phyloP scores from a whole-genome alignment of 2,888 invertebrate genomes.

The Phanerotoma sp. region DNA sequence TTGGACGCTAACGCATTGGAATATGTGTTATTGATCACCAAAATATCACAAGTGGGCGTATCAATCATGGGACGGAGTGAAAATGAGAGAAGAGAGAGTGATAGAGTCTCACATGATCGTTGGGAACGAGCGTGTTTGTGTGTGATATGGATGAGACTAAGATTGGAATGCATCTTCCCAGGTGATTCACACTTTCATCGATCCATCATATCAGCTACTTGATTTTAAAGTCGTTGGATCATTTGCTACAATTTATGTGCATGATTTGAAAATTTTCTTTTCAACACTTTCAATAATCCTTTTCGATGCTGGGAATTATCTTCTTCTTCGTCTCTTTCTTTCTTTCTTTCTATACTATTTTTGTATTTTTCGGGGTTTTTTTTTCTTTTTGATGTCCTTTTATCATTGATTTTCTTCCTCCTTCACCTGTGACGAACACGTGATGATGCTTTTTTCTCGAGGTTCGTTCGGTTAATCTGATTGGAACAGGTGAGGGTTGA shows the following conservation, averaged over 20 bases:
- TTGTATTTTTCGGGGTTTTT: not conserved
- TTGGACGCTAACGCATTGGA: slow-evolving; percentile 31
- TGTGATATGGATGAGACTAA: not conserved
- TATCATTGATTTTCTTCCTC: no score
- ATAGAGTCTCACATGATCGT: not conserved
- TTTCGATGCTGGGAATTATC: not conserved
- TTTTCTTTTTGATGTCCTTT: no score
- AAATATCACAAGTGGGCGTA: slow-evolving; percentile 53
- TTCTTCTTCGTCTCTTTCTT: not conserved
- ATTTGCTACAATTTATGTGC: not conserved
- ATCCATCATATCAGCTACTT: slow-evolving; percentile 22
- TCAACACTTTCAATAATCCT: not conserved
- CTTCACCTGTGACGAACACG: no score
- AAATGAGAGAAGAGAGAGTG: slow-evolving; percentile 4
- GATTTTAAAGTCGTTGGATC: not conserved
- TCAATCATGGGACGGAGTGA: slow-evolving; percentile 46
- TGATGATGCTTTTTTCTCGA: no score
- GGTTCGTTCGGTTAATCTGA: no score
- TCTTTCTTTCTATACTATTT: no score
- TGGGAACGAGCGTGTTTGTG: not conserved
- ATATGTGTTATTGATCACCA: slow-evolving; percentile 48
- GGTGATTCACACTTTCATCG: slow-evolving; percentile 29
- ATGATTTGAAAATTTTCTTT: slow-evolving; percentile 17
- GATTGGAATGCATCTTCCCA: slow-evolving; percentile 29
- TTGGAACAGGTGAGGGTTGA: no score